Evolutionary conservation across 2,113 vertebrate genomes (phyloP).

Genomic region (Melanerpes formicivorus): DNA sequence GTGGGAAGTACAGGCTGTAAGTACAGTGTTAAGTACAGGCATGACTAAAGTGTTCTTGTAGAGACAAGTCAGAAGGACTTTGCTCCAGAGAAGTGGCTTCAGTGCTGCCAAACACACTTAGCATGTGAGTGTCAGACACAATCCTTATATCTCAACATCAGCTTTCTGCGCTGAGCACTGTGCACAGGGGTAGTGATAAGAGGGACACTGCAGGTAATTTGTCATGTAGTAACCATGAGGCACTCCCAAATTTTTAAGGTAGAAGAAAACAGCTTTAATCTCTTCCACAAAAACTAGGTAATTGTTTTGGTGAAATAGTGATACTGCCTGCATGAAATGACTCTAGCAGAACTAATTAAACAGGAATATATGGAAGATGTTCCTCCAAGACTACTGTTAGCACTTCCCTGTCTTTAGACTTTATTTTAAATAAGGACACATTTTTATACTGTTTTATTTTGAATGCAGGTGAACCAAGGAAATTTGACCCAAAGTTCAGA

Average conservation of each 20-base stretch:
- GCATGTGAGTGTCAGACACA: neutral
- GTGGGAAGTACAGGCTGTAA: neutral
- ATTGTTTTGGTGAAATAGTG: neutral
- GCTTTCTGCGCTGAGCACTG: neutral
- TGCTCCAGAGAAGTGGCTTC: neutral
- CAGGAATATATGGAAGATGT: neutral
- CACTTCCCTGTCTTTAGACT: neutral
- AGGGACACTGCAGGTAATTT: neutral
- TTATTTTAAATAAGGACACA: neutral
- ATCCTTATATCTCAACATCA: neutral
- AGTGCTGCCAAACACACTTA: neutral
- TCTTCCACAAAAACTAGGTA: neutral
- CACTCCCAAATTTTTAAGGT: neutral
- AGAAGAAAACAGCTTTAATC: neutral
- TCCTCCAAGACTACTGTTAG: neutral
- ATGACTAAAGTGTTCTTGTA: neutral
- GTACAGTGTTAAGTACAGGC: neutral
- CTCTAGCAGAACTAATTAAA: neutral
- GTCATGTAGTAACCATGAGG: neutral
- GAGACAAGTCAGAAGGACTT: neutral
- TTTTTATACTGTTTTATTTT: conserved; percentile 74
- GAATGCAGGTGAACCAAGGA: conserved; percentile 88
- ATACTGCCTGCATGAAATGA: neutral
- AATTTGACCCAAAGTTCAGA: conserved; percentile 91
- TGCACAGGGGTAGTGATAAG: too few relatives aligned